Percentiles rank a stretch among this genome's conserved stretches.
phyloP scores from a whole-genome alignment of 2,888 invertebrate species.

The Synanthedon tipuliformis region DNA sequence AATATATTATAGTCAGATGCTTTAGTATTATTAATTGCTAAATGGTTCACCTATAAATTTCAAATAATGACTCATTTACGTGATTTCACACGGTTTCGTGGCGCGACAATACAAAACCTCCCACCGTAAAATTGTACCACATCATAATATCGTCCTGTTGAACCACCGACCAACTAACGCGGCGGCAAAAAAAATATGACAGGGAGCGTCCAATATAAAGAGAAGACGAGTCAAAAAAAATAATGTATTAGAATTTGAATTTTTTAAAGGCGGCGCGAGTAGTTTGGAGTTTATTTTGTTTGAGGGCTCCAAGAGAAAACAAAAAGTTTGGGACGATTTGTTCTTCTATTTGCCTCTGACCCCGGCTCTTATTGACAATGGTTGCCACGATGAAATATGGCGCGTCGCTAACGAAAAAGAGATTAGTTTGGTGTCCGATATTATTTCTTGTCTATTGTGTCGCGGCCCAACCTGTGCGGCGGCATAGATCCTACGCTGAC shows the following conservation, averaged over 20 bases:
- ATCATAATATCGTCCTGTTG: slow-evolving; percentile 26
- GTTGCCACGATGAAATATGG: slow-evolving; percentile 69
- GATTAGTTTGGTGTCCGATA: slow-evolving; percentile 56
- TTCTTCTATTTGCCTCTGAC: slow-evolving; percentile 66
- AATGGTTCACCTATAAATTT: too few relatives aligned
- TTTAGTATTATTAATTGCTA: too few relatives aligned
- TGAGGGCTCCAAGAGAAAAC: slow-evolving; percentile 59
- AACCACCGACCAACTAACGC: slow-evolving; percentile 31
- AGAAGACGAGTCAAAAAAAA: slow-evolving; percentile 55
- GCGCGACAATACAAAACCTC: slow-evolving; percentile 26
- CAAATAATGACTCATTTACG: slow-evolving; percentile 23
- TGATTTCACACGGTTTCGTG: slow-evolving; percentile 23
- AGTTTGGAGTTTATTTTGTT: slow-evolving; percentile 59
- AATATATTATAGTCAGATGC: too few relatives aligned
- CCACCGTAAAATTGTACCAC: slow-evolving; percentile 32
- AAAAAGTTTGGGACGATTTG: slow-evolving; percentile 49
- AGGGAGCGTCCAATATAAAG: slow-evolving; percentile 54
- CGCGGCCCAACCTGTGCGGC: slow-evolving; percentile 21
- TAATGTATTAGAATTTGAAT: slow-evolving; percentile 47
- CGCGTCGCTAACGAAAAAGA: slow-evolving; percentile 61
- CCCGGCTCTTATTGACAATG: slow-evolving; percentile 66
- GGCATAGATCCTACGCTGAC: slow-evolving; percentile 42
- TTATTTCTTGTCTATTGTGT: slow-evolving; percentile 41
- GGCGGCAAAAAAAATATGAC: slow-evolving; percentile 42
- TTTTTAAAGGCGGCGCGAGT: slow-evolving; percentile 54